Base-by-base conservation (phyloP, 2,888 invertebrate genomes). In the Parnassius mnemosyne region DNA sequence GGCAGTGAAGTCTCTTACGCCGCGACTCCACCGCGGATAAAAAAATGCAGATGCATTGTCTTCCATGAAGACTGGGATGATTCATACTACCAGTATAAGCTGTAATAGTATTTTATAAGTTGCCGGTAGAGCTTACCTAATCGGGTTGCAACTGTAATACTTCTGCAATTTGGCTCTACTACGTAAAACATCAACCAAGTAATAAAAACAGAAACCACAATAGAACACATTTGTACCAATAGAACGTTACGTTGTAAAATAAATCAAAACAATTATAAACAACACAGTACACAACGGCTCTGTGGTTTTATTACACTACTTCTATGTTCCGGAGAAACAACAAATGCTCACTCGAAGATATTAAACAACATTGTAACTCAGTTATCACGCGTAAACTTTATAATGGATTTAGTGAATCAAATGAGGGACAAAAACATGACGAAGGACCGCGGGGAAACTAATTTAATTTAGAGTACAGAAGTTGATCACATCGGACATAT, bases 381-480 rank as follows among this genome's bases (percentile, higher is more conserved):
- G 20, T 42, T 57, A 50, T 43, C 57, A 25, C 50, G 51, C 57
- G 50, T 47, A 57, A 53, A 57, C 41, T 57, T 57, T 51, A 43
- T 71, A 73, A 72, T 70, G 76, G 72, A 73, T 75, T 76, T 69
- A 71, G 68, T 65, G 71, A 75, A 77, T 77, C 73, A 76, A 77
- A 77, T 71, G 73, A 53, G 61, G 63, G 61, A 62, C 61, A 60
- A 70, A 68, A 66, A 70, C 68, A 76, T 77, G 70, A 67, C 65
- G 49, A 13, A 61, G 65, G 72, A 71, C 72, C 71, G 72, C 73
- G 71, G 69, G 70, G 73, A 78, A 85, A 85, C 86, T 87, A 85
- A 87, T 87, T 85, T 81, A 85, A 86, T 87, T 85, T 79, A 77
- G 72, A 76, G 77, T 73, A 72, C 76, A 71, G 75, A 20, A 80